phyloP scores from a whole-genome alignment of 2,888 invertebrate genomes.

The Heterodera filipjevi region DNA sequence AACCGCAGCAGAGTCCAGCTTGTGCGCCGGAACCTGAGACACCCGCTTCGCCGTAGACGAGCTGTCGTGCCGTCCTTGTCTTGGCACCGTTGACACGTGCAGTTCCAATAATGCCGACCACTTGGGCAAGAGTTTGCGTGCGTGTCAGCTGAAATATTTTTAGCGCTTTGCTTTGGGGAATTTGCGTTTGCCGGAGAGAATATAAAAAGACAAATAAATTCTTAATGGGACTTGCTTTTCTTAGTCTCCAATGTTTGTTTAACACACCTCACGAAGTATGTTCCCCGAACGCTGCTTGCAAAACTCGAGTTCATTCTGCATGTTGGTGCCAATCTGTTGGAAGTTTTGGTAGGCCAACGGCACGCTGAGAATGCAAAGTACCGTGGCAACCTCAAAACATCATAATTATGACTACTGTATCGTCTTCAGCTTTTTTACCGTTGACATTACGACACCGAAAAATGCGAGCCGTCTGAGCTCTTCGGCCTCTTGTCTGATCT shows the following conservation, averaged over 20 bases:
- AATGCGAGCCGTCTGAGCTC: conserved; percentile 1
- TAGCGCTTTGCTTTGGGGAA: not conserved
- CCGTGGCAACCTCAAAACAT: not conserved
- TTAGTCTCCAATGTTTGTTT: not conserved
- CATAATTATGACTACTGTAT: not conserved
- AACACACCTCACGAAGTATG: not conserved
- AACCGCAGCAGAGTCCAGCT: not conserved
- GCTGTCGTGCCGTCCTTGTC: not conserved
- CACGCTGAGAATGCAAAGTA: not conserved
- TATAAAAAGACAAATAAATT: not conserved
- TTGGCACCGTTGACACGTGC: not conserved
- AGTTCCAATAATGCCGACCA: not conserved
- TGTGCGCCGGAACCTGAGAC: not conserved
- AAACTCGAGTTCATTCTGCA: not conserved
- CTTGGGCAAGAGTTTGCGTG: not conserved
- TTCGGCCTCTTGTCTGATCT: not conserved
- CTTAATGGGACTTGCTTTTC: too few species aligned
- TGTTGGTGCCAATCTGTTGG: not conserved
- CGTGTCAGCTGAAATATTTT: not conserved
- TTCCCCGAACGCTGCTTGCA: not conserved
- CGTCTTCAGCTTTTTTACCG: not conserved
- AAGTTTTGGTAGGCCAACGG: conserved; percentile 3
- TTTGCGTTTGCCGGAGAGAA: not conserved
- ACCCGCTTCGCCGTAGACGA: not conserved
- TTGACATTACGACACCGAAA: conserved; percentile 3